phyloP scores from a whole-genome alignment of 1,140 invertebrate genomes.

The Orchestia grillus region DNA sequence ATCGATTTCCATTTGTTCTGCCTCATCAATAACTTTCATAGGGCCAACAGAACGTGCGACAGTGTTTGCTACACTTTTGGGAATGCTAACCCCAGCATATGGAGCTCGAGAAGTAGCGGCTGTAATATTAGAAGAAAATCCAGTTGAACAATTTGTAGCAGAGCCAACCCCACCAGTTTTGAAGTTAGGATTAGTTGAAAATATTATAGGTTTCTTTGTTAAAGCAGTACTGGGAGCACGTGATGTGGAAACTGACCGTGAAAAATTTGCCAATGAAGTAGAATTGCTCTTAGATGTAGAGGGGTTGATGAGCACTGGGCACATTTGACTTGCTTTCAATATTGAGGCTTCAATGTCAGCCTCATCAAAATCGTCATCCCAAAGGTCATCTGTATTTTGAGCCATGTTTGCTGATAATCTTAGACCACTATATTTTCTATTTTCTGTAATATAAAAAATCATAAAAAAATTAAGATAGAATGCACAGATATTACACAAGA shows the following conservation, averaged over 20 bases:
- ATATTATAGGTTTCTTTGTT: not conserved
- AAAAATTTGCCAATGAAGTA: not conserved
- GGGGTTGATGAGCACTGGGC: not conserved
- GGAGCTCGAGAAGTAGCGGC: too few relatives aligned
- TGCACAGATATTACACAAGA: too few relatives aligned
- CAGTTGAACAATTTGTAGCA: not conserved
- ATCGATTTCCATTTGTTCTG: slow-evolving; percentile 27
- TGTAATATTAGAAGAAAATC: not conserved
- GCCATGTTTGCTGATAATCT: not conserved
- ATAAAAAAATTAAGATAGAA: not conserved
- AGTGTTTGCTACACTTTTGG: not conserved
- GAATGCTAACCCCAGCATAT: not conserved
- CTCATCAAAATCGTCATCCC: slow-evolving; percentile 53
- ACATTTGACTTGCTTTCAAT: slow-evolving; percentile 38
- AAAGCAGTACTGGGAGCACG: not conserved
- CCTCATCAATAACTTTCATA: slow-evolving; percentile 8
- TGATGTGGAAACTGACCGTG: not conserved
- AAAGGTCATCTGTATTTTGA: slow-evolving; percentile 6
- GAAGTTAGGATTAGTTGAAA: not conserved
- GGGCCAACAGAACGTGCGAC: not conserved
- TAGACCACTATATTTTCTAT: not conserved
- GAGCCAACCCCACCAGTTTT: not conserved
- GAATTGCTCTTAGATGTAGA: not conserved
- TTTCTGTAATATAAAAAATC: not conserved
- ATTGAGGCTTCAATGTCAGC: slow-evolving; percentile 36